Base-by-base conservation (phyloP, 2,113 vertebrate species). In the Psammodynastes pulverulentus region DNA sequence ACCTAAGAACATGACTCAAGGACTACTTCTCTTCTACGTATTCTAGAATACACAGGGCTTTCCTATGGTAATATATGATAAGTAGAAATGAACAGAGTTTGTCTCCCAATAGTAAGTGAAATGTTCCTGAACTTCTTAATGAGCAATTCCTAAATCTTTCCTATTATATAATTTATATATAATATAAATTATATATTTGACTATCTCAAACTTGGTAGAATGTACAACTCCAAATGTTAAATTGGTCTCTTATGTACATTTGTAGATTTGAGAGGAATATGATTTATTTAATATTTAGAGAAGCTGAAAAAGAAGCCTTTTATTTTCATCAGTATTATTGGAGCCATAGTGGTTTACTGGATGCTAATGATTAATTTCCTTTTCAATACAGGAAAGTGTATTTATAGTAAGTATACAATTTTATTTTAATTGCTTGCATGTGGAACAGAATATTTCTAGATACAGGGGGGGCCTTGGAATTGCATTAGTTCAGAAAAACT, bases 351-450 rank as follows among this genome's bases (percentile, higher is more conserved):
- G 95, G 98, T 99, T 93, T 99, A 99, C 94, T 99, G 99, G 99
- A 99, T 99, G 43, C 99, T 99, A 90, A 99, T 99, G 99, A 99
- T 99, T 93, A 99, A 99, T 96, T 99, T 99, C 94, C 97, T 99
- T 52, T 99, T 97, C 96, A 99, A 99, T 95, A 99, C 98, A 0
- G 99, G 99, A 46, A 98, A 98, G 95, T 99, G 99, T 94, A 98
- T 99, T 96, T 99, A 98, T 97, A 99, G 99, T 99, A 97, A 98
- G 99, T 98, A 94, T 39, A 84, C 3, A 56, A 91, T 43, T 91
- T 54, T 62, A 12, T 79, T 43, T 79, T 53, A 84, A 53, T 84
- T 79, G 34, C 13, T 72, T 72, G 17, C 67, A n/a, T 15, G 3
- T 52, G 26, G 21, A 19, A 39, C 58, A 62, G 29, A 34, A 48